phyloP scores from a whole-genome alignment of 2,113 vertebrate species.

The Eclectus roratus region DNA sequence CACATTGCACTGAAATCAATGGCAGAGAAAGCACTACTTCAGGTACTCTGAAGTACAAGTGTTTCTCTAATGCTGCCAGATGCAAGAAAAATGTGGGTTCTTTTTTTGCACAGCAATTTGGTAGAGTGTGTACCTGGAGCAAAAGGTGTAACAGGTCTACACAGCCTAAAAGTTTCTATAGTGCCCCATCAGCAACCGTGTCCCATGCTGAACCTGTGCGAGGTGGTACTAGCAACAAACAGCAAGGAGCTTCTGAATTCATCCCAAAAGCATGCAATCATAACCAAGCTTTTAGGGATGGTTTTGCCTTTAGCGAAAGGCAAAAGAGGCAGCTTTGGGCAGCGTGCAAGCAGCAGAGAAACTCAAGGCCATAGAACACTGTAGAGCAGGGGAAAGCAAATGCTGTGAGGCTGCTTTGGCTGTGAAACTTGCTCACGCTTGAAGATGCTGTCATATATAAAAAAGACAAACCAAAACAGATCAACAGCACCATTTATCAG shows the following conservation, averaged over 20 bases:
- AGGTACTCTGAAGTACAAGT: neutral
- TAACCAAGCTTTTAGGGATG: neutral
- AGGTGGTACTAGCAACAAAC: neutral
- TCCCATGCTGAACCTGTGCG: neutral
- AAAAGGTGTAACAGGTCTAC: no score
- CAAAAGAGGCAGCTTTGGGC: neutral
- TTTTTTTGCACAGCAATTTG: neutral
- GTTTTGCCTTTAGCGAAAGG: neutral
- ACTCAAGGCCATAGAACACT: rapidly evolving
- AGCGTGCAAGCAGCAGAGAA: neutral
- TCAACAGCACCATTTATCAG: neutral
- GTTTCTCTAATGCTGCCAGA: neutral
- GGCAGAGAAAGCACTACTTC: neutral
- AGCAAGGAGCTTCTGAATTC: neutral
- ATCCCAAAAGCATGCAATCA: neutral
- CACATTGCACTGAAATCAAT: rapidly evolving
- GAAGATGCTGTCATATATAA: neutral
- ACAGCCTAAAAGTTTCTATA: rapidly evolving
- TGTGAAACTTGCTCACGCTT: neutral
- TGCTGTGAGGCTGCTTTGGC: neutral
- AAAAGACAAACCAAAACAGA: neutral
- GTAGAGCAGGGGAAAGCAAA: neutral
- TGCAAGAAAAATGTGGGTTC: neutral
- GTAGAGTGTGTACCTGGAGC: neutral
- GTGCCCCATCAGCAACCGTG: neutral